Conservation (phyloP, 2,888 invertebrate genomes). For the Opisthograptis luteolata region DNA sequence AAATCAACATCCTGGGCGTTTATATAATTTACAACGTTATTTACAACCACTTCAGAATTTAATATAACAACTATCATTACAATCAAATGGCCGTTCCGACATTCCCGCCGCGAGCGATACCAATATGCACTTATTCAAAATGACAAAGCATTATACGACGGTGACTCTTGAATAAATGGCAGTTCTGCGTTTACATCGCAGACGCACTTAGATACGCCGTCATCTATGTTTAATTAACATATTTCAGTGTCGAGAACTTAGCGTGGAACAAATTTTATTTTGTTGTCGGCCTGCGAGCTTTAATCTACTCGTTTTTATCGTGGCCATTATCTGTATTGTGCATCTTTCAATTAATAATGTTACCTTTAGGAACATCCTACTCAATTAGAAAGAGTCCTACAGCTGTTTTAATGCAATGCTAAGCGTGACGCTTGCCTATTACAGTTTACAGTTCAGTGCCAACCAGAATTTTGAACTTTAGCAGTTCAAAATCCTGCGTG, state of each 20-base stretch:
- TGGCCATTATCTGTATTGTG: no score
- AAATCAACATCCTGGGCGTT: background rate
- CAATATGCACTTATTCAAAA: constrained; percentile 20
- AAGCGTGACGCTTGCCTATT: no score
- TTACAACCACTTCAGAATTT: constrained; percentile 1
- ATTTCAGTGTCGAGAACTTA: constrained; percentile 32
- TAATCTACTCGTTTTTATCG: no score
- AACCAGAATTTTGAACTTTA: no score
- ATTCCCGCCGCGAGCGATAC: constrained; percentile 11
- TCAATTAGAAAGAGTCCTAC: no score
- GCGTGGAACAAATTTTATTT: constrained; percentile 6
- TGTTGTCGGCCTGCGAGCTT: constrained; percentile 12
- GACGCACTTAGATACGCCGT: constrained; percentile 37
- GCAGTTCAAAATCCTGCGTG: no score
- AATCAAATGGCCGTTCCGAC: constrained; percentile 4
- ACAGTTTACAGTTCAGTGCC: no score
- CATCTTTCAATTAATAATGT: no score
- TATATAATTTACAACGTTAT: background rate
- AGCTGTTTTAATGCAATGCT: no score
- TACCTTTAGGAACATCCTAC: no score
- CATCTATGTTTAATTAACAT: constrained; percentile 43
- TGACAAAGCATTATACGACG: constrained; percentile 14
- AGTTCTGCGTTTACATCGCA: constrained; percentile 20
- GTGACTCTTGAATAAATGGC: constrained; percentile 10
- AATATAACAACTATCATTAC: constrained; percentile 1